A percentile compares a stretch with the other conserved stretches of the same genome.
Conservation (phyloP, 1,140 invertebrate species). For the Mycetomoellerius zeteki region DNA sequence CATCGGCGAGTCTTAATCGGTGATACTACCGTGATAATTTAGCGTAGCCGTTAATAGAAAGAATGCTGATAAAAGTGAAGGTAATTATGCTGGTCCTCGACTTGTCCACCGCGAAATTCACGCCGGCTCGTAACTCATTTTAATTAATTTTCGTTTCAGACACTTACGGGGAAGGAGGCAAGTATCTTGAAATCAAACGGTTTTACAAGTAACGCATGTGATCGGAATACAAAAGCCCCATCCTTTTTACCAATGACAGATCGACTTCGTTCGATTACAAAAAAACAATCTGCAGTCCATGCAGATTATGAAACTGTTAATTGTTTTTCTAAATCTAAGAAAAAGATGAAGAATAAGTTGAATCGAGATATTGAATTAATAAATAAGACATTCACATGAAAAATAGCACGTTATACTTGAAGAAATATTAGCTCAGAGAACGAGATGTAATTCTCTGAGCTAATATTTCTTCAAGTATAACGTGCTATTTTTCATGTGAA, state of each 20-base stretch:
- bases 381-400: not conserved
- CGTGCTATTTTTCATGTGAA: not conserved
- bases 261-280: not conserved
- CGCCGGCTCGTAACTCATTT: conserved; percentile 39
- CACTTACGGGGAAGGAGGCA: conserved; percentile 93
- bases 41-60: conserved; percentile 76
- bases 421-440: not conserved
- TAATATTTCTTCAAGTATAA: not conserved
- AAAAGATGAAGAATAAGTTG: too few relatives aligned
- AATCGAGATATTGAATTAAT: not conserved
- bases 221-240: not conserved
- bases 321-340: too few relatives aligned
- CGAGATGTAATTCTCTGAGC: not conserved
- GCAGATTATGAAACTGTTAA: not conserved
- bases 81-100: conserved; percentile 84
- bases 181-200: conserved; percentile 67
- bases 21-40: conserved; percentile 36
- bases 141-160: conserved; percentile 87
- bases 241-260: not conserved
- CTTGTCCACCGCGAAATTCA: not conserved
- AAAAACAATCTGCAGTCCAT: not conserved
- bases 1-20: conserved; percentile 26
- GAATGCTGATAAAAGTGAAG: conserved; percentile 96
- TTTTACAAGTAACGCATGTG: not conserved
- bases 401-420: not conserved